phyloP scores from a whole-genome alignment of 2,113 vertebrate genomes.

The Nycticorax nycticorax region DNA sequence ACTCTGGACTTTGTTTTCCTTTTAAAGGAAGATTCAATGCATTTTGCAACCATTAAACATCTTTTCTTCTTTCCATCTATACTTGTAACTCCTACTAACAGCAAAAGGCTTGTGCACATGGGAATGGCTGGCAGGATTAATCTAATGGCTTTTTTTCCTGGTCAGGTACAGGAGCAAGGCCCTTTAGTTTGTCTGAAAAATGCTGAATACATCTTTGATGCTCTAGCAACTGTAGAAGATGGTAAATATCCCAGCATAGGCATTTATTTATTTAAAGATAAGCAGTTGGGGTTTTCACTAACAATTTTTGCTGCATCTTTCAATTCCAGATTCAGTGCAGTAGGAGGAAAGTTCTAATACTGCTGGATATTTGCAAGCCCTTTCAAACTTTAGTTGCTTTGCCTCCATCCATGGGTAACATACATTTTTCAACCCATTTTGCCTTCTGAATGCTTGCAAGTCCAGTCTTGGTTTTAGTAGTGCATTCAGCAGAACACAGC shows the following conservation, averaged over 20 bases:
- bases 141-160: background rate
- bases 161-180: background rate
- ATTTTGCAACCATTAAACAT: constrained; percentile 39
- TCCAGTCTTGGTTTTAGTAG: background rate
- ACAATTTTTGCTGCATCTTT: background rate
- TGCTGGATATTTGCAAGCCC: background rate
- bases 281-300: background rate
- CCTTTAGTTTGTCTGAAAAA: background rate
- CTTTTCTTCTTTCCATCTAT: constrained; percentile 28
- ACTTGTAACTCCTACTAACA: constrained; percentile 9
- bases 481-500: constrained; percentile 2
- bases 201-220: background rate
- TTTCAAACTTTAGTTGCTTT: background rate
- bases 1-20: constrained; percentile 8
- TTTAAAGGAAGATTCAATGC: constrained; percentile 48
- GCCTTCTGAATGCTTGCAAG: background rate
- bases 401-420: background rate
- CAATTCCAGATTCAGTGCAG: background rate
- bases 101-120: background rate
- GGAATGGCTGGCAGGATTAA: background rate
- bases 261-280: background rate
- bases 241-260: background rate
- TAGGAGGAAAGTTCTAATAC: background rate
- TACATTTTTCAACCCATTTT: background rate
- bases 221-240: background rate